Conservation (phyloP, 2,113 vertebrate genomes). For the Phoxinus phoxinus region DNA sequence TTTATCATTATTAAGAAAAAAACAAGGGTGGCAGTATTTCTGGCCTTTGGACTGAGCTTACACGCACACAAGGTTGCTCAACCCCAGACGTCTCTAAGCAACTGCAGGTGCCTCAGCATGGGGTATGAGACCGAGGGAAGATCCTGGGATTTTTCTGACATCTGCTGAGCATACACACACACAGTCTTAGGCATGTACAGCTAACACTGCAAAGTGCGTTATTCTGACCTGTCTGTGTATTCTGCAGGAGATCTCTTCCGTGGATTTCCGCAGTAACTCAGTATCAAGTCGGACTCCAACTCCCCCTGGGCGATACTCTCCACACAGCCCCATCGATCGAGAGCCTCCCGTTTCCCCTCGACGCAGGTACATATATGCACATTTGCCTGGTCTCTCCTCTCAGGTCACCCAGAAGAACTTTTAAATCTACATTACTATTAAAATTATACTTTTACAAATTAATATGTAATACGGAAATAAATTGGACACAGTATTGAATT, state of each 20-base stretch:
- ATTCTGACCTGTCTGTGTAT: conserved; percentile 22
- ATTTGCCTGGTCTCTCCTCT: neutral
- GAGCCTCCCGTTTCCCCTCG: conserved; percentile 71
- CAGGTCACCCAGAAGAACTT: neutral
- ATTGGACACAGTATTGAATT: neutral
- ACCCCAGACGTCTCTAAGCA: conserved; percentile 28
- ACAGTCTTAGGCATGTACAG: neutral
- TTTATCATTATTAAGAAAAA: too few relatives aligned
- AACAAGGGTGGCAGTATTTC: neutral
- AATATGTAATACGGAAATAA: neutral
- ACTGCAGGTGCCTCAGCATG: conserved; percentile 38
- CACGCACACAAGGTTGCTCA: conserved; percentile 8
- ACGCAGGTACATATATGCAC: conserved; percentile 70
- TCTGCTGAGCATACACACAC: conserved; percentile 3
- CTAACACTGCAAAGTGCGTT: neutral
- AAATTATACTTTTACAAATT: too few relatives aligned
- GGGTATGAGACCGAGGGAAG: conserved; percentile 30
- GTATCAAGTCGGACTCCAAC: conserved; percentile 77
- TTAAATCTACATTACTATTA: neutral
- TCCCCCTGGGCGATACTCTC: conserved; percentile 76
- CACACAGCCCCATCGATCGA: conserved; percentile 73
- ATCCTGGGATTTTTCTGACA: conserved; percentile 3
- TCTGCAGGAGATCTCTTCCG: conserved; percentile 70
- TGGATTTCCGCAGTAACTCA: conserved; percentile 74
- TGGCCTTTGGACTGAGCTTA: neutral